Evolutionary conservation across 2,113 vertebrate genomes (phyloP).

Genomic region (Promerops cafer): DNA sequence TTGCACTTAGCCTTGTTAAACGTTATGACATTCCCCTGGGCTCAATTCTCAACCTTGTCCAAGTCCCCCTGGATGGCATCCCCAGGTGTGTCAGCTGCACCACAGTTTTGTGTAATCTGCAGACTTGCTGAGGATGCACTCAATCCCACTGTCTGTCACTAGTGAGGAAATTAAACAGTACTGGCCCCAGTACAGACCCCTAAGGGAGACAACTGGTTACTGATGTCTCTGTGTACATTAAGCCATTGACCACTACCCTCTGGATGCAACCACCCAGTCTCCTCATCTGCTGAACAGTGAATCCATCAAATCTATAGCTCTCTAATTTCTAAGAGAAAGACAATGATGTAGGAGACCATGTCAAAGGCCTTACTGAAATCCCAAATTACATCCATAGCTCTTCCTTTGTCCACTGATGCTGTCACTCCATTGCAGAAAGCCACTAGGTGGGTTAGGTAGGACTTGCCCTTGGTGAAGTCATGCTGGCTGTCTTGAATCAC

Average conservation of each 20-base stretch:
- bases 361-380: not conserved
- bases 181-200: not conserved
- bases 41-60: not conserved
- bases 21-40: rapidly evolving
- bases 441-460: not conserved
- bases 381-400: not conserved
- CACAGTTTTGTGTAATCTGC: not conserved
- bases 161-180: not conserved
- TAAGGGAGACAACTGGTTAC: not conserved
- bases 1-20: not conserved
- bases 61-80: too few species aligned
- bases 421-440: not conserved
- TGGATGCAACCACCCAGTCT: too few species aligned
- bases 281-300: not conserved
- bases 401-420: not conserved
- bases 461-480: not conserved
- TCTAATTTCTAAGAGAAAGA: not conserved
- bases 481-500: not conserved
- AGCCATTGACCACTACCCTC: not conserved
- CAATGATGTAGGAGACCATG: not conserved
- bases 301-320: not conserved
- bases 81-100: not conserved
- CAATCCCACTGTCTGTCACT: not conserved
- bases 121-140: not conserved
- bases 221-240: not conserved